phyloP scores from a whole-genome alignment of 2,888 invertebrate species.

The Luperina nickerlii region DNA sequence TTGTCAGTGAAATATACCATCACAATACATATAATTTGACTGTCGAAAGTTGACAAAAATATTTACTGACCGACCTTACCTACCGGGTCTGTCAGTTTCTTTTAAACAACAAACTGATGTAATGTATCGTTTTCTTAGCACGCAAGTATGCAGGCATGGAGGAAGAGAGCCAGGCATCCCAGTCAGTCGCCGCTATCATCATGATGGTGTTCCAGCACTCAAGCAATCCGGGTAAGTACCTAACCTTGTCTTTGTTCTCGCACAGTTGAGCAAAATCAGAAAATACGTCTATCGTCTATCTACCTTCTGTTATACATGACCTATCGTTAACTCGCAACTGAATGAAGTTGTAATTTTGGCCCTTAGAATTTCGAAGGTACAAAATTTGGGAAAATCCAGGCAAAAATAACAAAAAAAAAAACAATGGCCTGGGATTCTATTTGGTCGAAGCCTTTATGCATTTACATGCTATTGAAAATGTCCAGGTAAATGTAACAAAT shows the following conservation, averaged over 20 bases:
- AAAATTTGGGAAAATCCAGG: neutral
- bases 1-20: no score
- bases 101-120: neutral
- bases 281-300: neutral
- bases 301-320: neutral
- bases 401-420: neutral
- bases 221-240: slow-evolving; percentile 95
- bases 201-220: slow-evolving; percentile 99
- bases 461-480: neutral
- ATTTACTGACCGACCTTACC: neutral
- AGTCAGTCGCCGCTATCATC: slow-evolving; percentile 97
- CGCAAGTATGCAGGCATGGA: slow-evolving; percentile 93
- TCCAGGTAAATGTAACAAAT: neutral
- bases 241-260: neutral
- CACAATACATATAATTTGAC: neutral
- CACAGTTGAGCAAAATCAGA: neutral
- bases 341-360: neutral
- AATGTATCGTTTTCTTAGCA: slow-evolving; percentile 82
- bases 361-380: neutral
- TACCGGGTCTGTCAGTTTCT: neutral
- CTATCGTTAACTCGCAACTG: neutral
- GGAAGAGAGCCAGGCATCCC: slow-evolving; percentile 94
- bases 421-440: neutral
- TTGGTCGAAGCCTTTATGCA: neutral
- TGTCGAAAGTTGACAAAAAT: neutral